Percentiles rank a stretch among this genome's conserved stretches.
These are phyloP conservation scores for Mactromeris polynyma DNA, from an alignment of 2,888 invertebrate species.

Conservation along the genomic window DNA sequence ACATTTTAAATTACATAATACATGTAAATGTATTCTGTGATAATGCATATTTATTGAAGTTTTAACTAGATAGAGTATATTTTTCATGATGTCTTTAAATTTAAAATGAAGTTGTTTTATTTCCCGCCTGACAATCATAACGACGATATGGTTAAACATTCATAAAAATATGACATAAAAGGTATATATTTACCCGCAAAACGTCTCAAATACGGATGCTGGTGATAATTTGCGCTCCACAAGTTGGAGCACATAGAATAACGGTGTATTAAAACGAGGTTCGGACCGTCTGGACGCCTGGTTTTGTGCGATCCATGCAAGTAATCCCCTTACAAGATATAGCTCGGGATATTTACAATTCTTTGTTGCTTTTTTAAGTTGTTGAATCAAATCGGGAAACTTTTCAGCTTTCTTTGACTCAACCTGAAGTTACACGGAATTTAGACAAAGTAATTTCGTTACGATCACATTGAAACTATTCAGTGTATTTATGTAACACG, in stretches of 20 bases:
- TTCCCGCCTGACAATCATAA: too few relatives aligned
- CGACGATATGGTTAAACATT: too few relatives aligned
- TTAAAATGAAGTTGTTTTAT: too few relatives aligned
- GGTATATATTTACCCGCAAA: conserved; percentile 51
- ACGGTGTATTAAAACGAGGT: conserved; percentile 23
- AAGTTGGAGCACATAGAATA: conserved; percentile 19
- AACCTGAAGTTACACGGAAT: background rate
- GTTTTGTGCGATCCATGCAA: conserved; percentile 40
- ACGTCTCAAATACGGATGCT: conserved; percentile 33
- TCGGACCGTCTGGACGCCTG: background rate
- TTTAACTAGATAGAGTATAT: too few relatives aligned
- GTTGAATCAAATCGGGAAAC: background rate
- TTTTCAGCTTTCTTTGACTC: background rate
- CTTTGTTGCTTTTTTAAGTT: conserved; percentile 1
- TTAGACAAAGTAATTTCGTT: too few relatives aligned
- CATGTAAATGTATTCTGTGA: too few relatives aligned
- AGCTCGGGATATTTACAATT: conserved; percentile 15
- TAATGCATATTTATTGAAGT: too few relatives aligned
- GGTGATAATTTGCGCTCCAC: conserved; percentile 19
- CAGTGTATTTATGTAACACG: too few relatives aligned
- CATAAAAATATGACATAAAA: too few relatives aligned
- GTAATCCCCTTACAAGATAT: conserved; percentile 26
- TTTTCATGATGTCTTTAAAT: too few relatives aligned
- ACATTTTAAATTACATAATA: too few relatives aligned
- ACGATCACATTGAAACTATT: too few relatives aligned